These are phyloP conservation scores for Suricata suricatta DNA, from an alignment of 2,113 vertebrate species.

Conservation along the genomic window DNA sequence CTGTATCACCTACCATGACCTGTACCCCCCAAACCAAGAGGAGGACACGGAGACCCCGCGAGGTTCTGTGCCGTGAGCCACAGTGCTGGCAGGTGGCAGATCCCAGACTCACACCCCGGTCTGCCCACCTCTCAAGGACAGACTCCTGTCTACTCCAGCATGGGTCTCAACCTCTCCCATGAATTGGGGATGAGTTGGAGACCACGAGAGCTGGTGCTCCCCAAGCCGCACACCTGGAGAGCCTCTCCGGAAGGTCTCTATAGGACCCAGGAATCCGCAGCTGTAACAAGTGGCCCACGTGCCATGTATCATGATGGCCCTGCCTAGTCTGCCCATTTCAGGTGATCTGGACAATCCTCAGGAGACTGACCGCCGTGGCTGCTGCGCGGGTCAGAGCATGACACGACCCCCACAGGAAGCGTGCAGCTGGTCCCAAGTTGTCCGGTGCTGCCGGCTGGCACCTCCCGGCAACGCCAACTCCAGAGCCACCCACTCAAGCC, in stretches of 20 bases:
- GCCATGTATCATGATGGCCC: background rate
- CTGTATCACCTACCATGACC: background rate
- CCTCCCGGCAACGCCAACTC: background rate
- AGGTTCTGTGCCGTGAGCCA: background rate
- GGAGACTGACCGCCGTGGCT: background rate
- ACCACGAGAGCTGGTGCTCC: background rate
- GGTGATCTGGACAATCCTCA: background rate
- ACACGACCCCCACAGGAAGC: background rate
- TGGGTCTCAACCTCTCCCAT: background rate
- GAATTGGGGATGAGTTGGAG: background rate
- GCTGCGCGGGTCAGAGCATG: background rate
- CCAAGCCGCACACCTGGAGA: too few species aligned
- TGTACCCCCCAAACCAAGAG: accelerated
- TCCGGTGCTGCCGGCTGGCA: background rate
- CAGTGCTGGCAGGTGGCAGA: background rate
- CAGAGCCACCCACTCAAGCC: accelerated
- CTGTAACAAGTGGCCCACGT: background rate
- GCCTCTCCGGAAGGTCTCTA: background rate
- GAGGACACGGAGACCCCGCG: background rate
- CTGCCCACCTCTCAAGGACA: background rate
- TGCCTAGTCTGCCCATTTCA: background rate
- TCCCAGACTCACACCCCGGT: background rate
- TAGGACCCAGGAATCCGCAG: background rate
- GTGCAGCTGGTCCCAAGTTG: background rate
- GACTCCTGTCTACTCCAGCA: background rate